These are phyloP conservation scores for Athalia circularis DNA, from an alignment of 2,888 invertebrate species.

Conservation along the genomic window DNA sequence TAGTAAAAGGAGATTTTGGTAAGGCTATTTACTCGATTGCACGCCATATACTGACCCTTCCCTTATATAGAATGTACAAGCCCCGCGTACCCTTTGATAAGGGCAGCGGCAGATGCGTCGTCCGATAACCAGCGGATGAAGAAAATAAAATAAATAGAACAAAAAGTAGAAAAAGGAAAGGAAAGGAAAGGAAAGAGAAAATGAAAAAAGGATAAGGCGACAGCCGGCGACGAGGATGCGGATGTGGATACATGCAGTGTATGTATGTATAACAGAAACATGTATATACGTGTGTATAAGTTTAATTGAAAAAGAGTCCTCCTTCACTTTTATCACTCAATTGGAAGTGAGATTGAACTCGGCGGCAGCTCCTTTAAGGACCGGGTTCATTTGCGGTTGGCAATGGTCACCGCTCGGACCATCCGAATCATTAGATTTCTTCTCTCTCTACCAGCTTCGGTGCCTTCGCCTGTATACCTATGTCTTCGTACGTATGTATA, in stretches of 20 bases:
- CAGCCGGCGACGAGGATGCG: conserved; percentile 6
- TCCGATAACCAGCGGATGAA: conserved; percentile 12
- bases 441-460: background rate
- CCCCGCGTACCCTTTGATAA: conserved; percentile 17
- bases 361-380: background rate
- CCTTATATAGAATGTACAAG: background rate
- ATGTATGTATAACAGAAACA: too few relatives aligned
- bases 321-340: conserved; percentile 39
- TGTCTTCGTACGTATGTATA: background rate
- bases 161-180: too few relatives aligned
- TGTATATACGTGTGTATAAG: background rate
- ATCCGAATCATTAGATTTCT: conserved; percentile 17
- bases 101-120: conserved; percentile 23
- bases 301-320: conserved; percentile 43
- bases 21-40: conserved; percentile 30
- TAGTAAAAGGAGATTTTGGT: background rate
- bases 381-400: conserved; percentile 40
- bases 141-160: too few relatives aligned
- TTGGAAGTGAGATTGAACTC: conserved; percentile 39
- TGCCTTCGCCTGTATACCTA: background rate
- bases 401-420: conserved; percentile 29
- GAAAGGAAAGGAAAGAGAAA: too few relatives aligned
- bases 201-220: conserved; percentile 20
- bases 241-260: background rate
- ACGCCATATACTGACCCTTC: background rate